Conservation (phyloP, 2,113 vertebrate species). For the Choloepus hoffmanni region DNA sequence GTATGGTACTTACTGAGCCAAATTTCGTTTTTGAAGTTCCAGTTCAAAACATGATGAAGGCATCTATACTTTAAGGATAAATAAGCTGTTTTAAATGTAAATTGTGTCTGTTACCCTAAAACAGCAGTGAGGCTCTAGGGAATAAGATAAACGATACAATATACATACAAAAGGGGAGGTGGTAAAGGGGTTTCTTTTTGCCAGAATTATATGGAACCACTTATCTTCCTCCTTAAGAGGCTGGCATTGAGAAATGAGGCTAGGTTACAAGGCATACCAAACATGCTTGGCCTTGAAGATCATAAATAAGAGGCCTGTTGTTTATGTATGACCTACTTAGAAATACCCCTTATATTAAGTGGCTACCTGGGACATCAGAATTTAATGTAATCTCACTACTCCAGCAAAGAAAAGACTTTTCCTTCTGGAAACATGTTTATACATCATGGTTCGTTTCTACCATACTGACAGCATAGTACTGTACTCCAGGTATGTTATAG, state of each 20-base stretch:
- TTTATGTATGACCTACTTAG: constrained; percentile 66
- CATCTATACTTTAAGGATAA: constrained; percentile 2
- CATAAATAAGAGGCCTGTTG: constrained; percentile 51
- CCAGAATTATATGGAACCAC: neutral
- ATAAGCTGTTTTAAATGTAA: neutral
- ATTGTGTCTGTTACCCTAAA: constrained; percentile 1
- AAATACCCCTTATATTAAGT: constrained; percentile 34
- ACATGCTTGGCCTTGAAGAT: constrained; percentile 25
- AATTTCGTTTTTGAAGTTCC: constrained; percentile 42
- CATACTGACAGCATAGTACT: neutral
- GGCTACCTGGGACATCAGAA: constrained; percentile 7
- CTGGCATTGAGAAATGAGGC: constrained; percentile 39
- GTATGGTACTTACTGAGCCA: neutral
- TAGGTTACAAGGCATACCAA: constrained; percentile 45
- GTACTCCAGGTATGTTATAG: accelerated
- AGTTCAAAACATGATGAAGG: neutral
- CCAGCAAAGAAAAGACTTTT: neutral
- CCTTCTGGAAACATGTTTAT: neutral
- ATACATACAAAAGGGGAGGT: neutral
- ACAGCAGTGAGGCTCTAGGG: neutral
- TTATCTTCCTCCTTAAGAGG: neutral
- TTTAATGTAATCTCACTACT: neutral
- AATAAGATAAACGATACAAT: constrained; percentile 5
- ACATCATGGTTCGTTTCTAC: neutral
- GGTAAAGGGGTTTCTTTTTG: neutral